Percentiles rank a stretch among this genome's conserved stretches.
Evolutionary conservation across 1,140 invertebrate species (phyloP).

Genomic region (Chironomus striatipennis): DNA sequence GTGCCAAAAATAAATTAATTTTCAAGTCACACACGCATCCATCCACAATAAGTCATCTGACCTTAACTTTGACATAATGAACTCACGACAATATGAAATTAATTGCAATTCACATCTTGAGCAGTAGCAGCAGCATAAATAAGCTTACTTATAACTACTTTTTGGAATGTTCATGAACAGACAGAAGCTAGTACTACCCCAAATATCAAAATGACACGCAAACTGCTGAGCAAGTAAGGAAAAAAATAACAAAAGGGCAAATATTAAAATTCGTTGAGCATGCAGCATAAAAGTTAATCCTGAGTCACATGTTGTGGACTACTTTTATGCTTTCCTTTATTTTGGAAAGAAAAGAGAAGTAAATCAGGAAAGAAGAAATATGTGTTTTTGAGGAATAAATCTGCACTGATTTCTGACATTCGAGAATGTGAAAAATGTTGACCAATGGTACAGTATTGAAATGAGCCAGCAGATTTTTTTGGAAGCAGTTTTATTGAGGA

Average conservation of each 20-base stretch:
- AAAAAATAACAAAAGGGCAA: background rate
- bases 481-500: too few relatives aligned
- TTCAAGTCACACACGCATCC: too few relatives aligned
- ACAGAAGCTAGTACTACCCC: too few relatives aligned
- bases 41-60: too few relatives aligned
- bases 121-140: too few relatives aligned
- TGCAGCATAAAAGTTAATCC: background rate
- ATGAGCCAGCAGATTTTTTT: slow-evolving; percentile 28
- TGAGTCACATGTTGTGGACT: background rate
- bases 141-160: too few relatives aligned
- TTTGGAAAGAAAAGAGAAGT: background rate
- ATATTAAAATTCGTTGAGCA: background rate
- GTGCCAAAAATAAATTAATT: too few relatives aligned
- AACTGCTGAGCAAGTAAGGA: background rate
- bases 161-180: too few relatives aligned
- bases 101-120: too few relatives aligned
- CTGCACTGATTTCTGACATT: background rate
- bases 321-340: too few relatives aligned
- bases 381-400: background rate
- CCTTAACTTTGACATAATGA: too few relatives aligned
- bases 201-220: background rate
- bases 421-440: slow-evolving; percentile 1
- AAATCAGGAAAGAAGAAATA: background rate
- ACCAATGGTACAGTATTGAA: background rate
- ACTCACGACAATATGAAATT: too few relatives aligned